phyloP scores from a whole-genome alignment of 2,888 invertebrate species.

The Anarsia innoxiella region DNA sequence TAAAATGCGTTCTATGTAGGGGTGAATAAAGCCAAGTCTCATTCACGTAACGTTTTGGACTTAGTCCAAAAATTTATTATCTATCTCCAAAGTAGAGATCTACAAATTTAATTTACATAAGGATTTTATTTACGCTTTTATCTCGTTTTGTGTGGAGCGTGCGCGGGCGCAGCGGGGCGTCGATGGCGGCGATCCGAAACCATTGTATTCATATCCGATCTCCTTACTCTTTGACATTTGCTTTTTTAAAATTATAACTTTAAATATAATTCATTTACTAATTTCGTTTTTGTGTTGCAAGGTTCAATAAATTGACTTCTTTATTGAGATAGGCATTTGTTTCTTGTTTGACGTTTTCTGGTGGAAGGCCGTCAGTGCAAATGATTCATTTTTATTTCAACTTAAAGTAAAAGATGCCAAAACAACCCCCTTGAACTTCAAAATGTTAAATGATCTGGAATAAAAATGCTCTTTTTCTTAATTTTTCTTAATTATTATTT shows the following conservation, averaged over 20 bases:
- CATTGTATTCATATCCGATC: slow-evolving; percentile 65
- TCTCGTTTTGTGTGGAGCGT: slow-evolving; percentile 51
- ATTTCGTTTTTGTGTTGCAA: slow-evolving; percentile 32
- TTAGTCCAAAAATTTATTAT: slow-evolving; percentile 32
- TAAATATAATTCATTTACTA: slow-evolving; percentile 53
- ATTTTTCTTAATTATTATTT: no score
- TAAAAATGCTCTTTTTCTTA: no score
- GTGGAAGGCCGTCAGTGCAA: no score
- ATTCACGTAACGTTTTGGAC: no score
- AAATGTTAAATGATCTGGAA: no score
- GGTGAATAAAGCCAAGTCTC: no score
- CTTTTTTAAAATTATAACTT: slow-evolving; percentile 62
- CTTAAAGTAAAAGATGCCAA: no score
- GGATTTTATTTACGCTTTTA: slow-evolving; percentile 62
- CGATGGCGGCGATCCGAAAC: slow-evolving; percentile 41
- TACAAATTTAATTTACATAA: slow-evolving; percentile 69
- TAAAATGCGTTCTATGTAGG: no score
- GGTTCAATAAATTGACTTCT: slow-evolving; percentile 7
- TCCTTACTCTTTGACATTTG: slow-evolving; percentile 59
- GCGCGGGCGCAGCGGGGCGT: slow-evolving; percentile 56
- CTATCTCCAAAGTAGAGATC: slow-evolving; percentile 37
- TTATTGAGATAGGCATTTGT: slow-evolving; percentile 10
- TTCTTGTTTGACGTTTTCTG: no score
- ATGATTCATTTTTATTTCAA: no score
- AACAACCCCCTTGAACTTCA: no score